phyloP scores from a whole-genome alignment of 1,140 invertebrate genomes.

The Saccostrea cuccullata region DNA sequence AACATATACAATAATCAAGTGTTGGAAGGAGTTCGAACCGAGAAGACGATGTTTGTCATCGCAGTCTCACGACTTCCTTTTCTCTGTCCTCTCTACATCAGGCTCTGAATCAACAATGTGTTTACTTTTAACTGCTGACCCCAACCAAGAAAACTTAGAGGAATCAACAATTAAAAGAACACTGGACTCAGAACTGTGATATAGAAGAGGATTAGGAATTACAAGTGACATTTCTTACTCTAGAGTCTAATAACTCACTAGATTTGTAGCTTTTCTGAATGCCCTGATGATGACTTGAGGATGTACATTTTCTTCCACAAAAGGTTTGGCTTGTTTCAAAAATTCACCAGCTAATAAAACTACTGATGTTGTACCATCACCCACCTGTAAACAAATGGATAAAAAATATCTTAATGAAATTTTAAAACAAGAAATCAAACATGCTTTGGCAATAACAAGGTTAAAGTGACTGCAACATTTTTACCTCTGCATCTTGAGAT shows the following conservation, averaged over 20 bases:
- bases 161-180: constrained; percentile 4
- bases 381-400: constrained; percentile 84
- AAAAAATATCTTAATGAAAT: no score
- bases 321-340: constrained; percentile 95
- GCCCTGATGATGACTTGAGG: constrained; percentile 94
- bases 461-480: constrained; percentile 7
- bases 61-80: constrained; percentile 20
- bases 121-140: not conserved
- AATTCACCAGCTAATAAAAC: constrained; percentile 97
- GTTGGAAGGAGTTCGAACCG: constrained; percentile 21
- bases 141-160: not conserved
- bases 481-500: constrained; percentile 98
- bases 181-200: not conserved
- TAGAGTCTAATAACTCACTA: constrained; percentile 78
- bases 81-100: not conserved
- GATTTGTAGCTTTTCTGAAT: constrained; percentile 88
- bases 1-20: not conserved
- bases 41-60: not conserved
- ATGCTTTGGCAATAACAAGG: not conserved
- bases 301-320: constrained; percentile 98
- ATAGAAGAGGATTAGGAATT: not conserved
- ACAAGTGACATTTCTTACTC: not conserved
- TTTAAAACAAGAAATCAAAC: not conserved
- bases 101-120: not conserved
- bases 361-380: constrained; percentile 98